These are phyloP conservation scores for Lepidurus apus DNA, from an alignment of 1,140 invertebrate genomes.

Conservation along the genomic window DNA sequence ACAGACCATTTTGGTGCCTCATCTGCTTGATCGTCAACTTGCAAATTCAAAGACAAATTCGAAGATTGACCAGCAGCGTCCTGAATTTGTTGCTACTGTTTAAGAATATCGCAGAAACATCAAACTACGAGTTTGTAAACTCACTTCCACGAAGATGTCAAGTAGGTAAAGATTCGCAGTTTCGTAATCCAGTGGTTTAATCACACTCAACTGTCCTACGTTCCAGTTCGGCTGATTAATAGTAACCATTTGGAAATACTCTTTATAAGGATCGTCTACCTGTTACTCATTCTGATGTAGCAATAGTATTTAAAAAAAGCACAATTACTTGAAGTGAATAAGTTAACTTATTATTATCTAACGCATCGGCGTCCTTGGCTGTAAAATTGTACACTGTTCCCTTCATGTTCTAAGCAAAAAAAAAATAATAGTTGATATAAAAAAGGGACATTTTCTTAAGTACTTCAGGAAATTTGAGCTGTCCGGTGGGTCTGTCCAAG, in stretches of 20 bases:
- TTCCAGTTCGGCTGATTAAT: neutral
- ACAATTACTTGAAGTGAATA: constrained; percentile 13
- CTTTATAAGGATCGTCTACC: neutral
- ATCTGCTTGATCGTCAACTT: neutral
- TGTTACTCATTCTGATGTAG: neutral
- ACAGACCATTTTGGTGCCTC: constrained; percentile 15
- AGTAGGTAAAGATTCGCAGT: constrained; percentile 7
- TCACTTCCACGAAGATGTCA: constrained; percentile 3
- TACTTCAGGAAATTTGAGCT: constrained; percentile 1
- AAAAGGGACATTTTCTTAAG: too few relatives aligned
- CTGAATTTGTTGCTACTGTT: neutral
- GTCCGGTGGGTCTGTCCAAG: neutral
- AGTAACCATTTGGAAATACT: neutral
- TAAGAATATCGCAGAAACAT: neutral
- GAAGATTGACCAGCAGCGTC: neutral
- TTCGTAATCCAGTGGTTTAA: constrained; percentile 23
- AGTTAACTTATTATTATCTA: neutral
- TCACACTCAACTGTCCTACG: neutral
- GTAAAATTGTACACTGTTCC: constrained; percentile 2
- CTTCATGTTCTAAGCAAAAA: neutral
- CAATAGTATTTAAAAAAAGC: neutral
- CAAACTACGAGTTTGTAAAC: neutral
- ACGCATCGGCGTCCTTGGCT: neutral
- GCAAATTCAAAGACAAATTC: neutral
- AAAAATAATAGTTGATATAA: neutral